Evolutionary conservation across 35 echinoderm and acorn worm species (phyloP), one percentile per base, ranked within the genome.

Genomic region (Holothuria glaberrima): DNA sequence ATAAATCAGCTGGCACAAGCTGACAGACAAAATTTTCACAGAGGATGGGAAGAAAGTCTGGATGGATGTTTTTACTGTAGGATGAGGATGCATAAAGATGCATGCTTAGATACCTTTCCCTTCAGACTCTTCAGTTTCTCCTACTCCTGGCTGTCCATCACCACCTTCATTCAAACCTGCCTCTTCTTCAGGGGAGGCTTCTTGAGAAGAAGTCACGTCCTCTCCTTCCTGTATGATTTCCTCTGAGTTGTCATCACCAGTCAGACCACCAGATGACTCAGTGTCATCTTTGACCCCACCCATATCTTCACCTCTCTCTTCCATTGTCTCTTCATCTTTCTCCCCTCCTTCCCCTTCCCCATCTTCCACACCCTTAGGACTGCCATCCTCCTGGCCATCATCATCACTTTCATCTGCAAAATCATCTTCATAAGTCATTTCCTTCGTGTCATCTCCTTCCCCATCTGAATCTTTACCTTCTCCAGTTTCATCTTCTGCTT

Each of bases 71-170:
- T 41, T 41, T 4, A 41, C 36, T 41, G 36, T 2, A 41, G n/a
- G 69, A 35, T 20, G 34, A 21, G 3, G 33, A 17, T 31, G 22
- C 9, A n/a, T n/a, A 12, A 21, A 4, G 34, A 22, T 38, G 16
- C 71, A 75, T 35, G 34, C 71, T 75, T 21, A 75, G 71, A 45
- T 75, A 75, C 71, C 71, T 75, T 75, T 44, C 31, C 33, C 71
- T 34, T 75, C 71, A 5, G 32, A 32, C 20, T 69, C 66, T 30
- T 41, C 33, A 1, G 71, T 31, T 9, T 75, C 71, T 16, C 32
- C 66, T 41, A 41, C 44, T 10, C 44, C 34, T 75, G 30, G 22
- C 1, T 1, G 32, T 35, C 44, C 34, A 75, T 75, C 71, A 38
- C 18, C 33, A n/a, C 41, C 33, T 75, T 29, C 71, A 38, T 38